Evolutionary conservation across 2,888 invertebrate genomes (phyloP).

Genomic region (Sesia apiformis): DNA sequence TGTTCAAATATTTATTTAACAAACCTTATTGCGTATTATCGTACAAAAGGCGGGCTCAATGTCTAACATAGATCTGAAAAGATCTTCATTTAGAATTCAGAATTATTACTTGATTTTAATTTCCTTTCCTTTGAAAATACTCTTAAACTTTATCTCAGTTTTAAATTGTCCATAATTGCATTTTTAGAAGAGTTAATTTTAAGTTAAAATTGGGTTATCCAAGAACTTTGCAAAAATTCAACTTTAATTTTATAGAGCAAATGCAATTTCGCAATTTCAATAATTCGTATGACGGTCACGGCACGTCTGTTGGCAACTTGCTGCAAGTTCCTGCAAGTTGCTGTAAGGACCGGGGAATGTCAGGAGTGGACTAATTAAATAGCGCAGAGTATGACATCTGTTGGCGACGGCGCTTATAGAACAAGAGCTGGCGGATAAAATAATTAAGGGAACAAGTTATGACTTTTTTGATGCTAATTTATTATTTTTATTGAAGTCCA

Average conservation of each 20-base stretch:
- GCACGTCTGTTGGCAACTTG: neutral
- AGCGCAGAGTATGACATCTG: constrained; percentile 4
- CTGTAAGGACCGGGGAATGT: constrained; percentile 1
- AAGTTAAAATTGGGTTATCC: neutral
- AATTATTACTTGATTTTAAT: no score
- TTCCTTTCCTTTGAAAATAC: no score
- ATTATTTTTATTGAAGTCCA: no score
- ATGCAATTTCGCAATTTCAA: neutral
- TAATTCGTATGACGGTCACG: constrained; percentile 3
- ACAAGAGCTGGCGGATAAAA: neutral
- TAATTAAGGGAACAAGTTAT: neutral
- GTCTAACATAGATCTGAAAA: no score
- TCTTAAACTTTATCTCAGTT: no score
- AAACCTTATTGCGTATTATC: no score
- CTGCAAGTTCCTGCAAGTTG: neutral
- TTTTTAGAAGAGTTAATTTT: neutral
- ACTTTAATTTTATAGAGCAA: neutral
- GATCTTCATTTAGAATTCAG: no score
- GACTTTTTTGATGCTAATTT: neutral
- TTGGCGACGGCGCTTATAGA: neutral
- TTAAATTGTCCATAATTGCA: no score
- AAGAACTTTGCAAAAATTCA: neutral
- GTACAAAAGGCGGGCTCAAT: no score
- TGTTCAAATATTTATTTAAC: no score
- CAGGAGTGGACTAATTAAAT: constrained; percentile 4